Evolutionary conservation across 1,140 invertebrate genomes (phyloP), one percentile per base, ranked within the genome.

Genomic region (Brachionus paranguensis): DNA sequence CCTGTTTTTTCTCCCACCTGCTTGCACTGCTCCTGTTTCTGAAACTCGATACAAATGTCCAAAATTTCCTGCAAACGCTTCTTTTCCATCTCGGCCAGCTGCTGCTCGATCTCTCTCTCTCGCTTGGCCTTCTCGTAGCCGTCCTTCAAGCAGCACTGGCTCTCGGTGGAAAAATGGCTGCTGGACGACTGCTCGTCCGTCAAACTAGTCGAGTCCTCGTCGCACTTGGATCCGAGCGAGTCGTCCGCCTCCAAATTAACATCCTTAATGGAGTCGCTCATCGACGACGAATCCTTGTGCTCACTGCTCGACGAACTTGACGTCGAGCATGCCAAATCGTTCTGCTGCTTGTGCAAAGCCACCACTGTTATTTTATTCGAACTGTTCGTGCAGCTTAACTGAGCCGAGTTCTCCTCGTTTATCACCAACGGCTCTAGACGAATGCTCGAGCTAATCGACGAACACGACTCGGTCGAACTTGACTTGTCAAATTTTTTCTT

Each of bases 71-170:
- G 78, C n/a, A 81, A 14, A 27, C 78, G 20, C n/a, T 81, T 81
- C 41, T 81, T 81, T 68, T 81, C 78, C 78, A 81, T 64, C 14
- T 81, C 55, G n/a, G 78, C 78, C 12, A 68, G n/a, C 53, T 81
- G 11, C 24, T 81, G 78, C 29, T 81, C 78, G 5, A 64, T 81
- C 41, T 81, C 53, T 43, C 78, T 41, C 20, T 81, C 78, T 7
- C 64, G 53, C 10, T 68, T 81, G 17, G 78, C 78, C 10, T 68
- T 60, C 20, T 60, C 50, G 27, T 81, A 81, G 43, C 37, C 41
- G 41, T 64, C 78, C n/a, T 76, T 76, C 27, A 76, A 53, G 33
- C 20, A 76, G 27, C 33, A 76, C 20, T 50, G 43, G 24, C 53
- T 64, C 53, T 81, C 53, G 17, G 50, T 64, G 14, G 60, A 68